Evolutionary conservation across 1,140 invertebrate species (phyloP), one percentile per base, ranked within the genome.

Genomic region (Oppia nitens): DNA sequence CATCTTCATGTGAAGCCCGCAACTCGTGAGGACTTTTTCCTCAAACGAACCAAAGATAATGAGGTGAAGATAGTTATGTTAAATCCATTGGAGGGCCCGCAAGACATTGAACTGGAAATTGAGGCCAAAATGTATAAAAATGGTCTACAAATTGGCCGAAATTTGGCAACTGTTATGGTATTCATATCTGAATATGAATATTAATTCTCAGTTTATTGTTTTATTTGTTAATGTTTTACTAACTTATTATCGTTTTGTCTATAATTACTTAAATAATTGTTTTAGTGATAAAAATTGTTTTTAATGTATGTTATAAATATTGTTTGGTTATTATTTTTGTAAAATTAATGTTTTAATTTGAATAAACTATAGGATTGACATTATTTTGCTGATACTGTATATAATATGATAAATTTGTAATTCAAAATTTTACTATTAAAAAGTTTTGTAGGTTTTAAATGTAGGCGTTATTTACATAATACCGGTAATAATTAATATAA

Each of bases 91-190:
- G 72, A 79, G 50, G 90, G 89, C 0, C 88, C 89, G 0, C 89
- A 94, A 71, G 88, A 92, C 66, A 82, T 94, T 48, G 84, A 91
- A 60, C 68, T 95, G 6, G 80, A 89, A 62, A 73, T 95, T 14
- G 80, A 77, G 50, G 92, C 94, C 87, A 83, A 87, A 64, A 77
- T 94, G 4, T 87, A 82, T 68, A 57, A 57, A 40, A 57, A 57
- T 50, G 56, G 56, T 49, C 27, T 57, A 11, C 56, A 57, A 24
- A 57, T 57, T 49, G 56, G 56, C 17, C 48, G 48, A 57, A 57
- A 57, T 40, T 11, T 57, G 1, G 56, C 56, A 3, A 57, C 48
- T 50, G 47, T 57, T 20, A 57, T 47, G 20, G 12, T 57, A 6
- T 57, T 57, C 47, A 57, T 57, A 14, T 57, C 56, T 3, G 56